Base-by-base conservation (phyloP, 1,140 invertebrate species). In the Adoxophyes honmai region DNA sequence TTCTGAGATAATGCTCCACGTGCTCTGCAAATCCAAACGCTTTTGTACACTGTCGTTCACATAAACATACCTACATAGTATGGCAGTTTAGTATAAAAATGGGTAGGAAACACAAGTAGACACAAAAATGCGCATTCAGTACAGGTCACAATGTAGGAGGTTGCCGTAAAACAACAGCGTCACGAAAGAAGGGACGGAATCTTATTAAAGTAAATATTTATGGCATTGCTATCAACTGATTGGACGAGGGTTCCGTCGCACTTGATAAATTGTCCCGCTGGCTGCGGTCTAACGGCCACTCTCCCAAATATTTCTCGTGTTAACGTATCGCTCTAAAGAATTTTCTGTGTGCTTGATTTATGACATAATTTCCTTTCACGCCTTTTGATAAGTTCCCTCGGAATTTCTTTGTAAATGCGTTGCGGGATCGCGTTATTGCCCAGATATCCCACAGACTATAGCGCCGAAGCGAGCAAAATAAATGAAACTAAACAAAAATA, bases 151-250 rank as follows among this genome's bases (percentile, higher is more conserved):
- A 80, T 68, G 68, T 52, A 58, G 70, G 68, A 82, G 73, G 75
- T 69, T 78, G 71, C 78, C 81, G 73, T 89, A 89, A 88, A 88
- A 83, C 76, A 79, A 74, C 67, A 62, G 66, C 64, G 68, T 71
- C 66, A 69, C 78, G 70, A 82, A 84, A 81, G 81, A 85, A 87
- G 73, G 78, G 81, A 86, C 81, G 75, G 79, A 88, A 86, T 86
- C 78, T 86, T 88, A 89, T 87, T 86, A 88, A 88, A 89, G 86
- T 86, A 88, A 87, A 87, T 88, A 88, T 89, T 88, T 89, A 89
- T 88, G 79, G 82, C 78, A 84, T 75, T 82, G 78, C 82, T 75
- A 87, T 86, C 82, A 86, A 84, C 72, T 78, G 78, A 80, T 81
- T 81, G 80, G 80, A 85, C 76, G 81, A 81, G 81, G 81, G 80